These are phyloP conservation scores for Zosterops lateralis DNA, from an alignment of 2,113 vertebrate species.

Conservation along the genomic window DNA sequence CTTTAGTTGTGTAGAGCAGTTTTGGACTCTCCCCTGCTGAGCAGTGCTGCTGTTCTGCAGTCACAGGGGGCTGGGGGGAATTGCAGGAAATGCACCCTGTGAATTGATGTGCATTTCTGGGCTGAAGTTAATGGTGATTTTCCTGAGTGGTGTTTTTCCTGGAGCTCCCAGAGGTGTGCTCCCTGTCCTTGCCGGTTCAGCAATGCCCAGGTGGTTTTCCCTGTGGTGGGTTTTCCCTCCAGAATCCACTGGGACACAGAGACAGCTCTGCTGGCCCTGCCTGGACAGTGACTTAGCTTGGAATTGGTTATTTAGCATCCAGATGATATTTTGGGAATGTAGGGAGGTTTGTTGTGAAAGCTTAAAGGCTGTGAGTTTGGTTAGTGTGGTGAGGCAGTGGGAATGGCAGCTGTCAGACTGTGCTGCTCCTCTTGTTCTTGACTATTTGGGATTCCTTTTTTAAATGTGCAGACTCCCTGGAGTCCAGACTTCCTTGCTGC, in stretches of 20 bases:
- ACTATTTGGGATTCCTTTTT: neutral
- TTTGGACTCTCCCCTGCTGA: neutral
- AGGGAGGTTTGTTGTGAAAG: neutral
- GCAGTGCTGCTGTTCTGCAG: neutral
- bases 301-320: neutral
- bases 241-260: neutral
- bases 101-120: neutral
- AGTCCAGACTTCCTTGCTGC: neutral
- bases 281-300: neutral
- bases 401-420: neutral
- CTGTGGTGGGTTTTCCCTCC: neutral
- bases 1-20: neutral
- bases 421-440: neutral
- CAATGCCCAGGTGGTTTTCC: neutral
- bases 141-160: neutral
- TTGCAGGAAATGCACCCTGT: neutral
- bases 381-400: neutral
- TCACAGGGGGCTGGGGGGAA: neutral
- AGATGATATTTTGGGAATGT: neutral
- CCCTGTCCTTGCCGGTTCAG: neutral
- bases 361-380: neutral
- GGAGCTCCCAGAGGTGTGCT: neutral
- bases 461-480: neutral
- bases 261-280: neutral
- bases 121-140: neutral